Evolutionary conservation across 2,888 invertebrate genomes (phyloP).

Genomic region (Cartodere bifasciata): DNA sequence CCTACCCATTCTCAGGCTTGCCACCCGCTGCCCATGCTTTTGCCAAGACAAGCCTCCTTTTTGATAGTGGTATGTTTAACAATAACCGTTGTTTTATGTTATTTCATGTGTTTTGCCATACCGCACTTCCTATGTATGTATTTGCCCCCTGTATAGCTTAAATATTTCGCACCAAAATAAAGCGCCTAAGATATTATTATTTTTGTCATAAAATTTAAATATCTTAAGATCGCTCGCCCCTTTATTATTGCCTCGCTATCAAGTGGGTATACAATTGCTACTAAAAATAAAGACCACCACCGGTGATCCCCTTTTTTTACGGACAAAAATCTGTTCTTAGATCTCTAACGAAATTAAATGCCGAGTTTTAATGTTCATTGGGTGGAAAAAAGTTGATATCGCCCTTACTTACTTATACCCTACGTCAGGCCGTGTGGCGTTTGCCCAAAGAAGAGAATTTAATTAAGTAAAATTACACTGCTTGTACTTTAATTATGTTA

Average conservation of each 20-base stretch:
- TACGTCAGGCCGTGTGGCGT: conserved; percentile 9
- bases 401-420: conserved; percentile 21
- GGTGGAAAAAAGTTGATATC: conserved; percentile 41
- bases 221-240: too few species aligned
- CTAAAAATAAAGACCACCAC: too few species aligned
- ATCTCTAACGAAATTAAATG: conserved; percentile 41
- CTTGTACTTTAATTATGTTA: conserved; percentile 44
- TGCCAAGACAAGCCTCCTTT: conserved; percentile 33
- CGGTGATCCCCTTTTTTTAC: conserved; percentile 36
- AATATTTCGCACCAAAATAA: too few species aligned
- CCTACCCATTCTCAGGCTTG: conserved; percentile 33
- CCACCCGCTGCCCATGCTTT: conserved; percentile 32
- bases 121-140: too few species aligned
- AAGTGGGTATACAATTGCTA: too few species aligned
- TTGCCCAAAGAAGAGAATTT: conserved; percentile 39
- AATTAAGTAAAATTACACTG: conserved; percentile 44
- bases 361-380: conserved; percentile 40
- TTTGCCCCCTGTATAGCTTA: too few species aligned
- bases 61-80: conserved; percentile 34
- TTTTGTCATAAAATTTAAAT: too few species aligned
- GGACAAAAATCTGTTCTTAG: conserved; percentile 39
- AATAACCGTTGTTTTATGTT: too few species aligned
- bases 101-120: too few species aligned
- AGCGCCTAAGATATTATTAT: too few species aligned
- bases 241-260: too few species aligned